phyloP scores from a whole-genome alignment of 2,888 invertebrate genomes.

The Antheraea assamensis region DNA sequence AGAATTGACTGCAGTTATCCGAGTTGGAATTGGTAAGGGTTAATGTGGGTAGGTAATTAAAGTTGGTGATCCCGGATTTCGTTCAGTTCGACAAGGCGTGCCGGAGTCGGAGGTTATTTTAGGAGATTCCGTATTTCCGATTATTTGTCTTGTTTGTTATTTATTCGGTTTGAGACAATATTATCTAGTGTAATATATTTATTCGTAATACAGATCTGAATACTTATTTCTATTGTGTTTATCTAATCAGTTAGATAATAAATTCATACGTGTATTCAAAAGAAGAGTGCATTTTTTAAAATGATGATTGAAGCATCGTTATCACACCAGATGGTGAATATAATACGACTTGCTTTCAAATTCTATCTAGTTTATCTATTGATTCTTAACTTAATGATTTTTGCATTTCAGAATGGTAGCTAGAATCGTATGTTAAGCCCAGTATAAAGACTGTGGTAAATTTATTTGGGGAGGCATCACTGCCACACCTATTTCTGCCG shows the following conservation, averaged over 20 bases:
- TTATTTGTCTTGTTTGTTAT: conserved; percentile 15
- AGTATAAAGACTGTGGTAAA: too few species aligned
- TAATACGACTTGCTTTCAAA: too few species aligned
- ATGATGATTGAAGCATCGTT: too few species aligned
- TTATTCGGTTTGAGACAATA: background rate
- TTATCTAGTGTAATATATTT: background rate
- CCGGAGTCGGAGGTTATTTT: conserved; percentile 21
- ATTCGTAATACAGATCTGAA: background rate
- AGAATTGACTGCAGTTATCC: conserved; percentile 74
- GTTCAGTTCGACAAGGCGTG: conserved; percentile 26
- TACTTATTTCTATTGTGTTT: background rate
- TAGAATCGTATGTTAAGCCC: too few species aligned
- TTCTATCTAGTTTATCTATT: too few species aligned
- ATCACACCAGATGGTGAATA: too few species aligned
- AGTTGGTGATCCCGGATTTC: conserved; percentile 62
- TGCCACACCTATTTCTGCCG: too few species aligned
- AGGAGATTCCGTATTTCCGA: conserved; percentile 25
- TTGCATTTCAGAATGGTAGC: too few species aligned
- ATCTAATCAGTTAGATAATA: background rate
- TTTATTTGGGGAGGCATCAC: too few species aligned
- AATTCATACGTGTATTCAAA: too few species aligned
- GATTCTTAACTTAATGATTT: too few species aligned
- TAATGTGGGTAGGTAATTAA: conserved; percentile 73
- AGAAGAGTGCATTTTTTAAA: too few species aligned
- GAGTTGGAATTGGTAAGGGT: conserved; percentile 67